phyloP scores from a whole-genome alignment of 2,797 vertebrate genomes.

The Sebastolobus alascanus region DNA sequence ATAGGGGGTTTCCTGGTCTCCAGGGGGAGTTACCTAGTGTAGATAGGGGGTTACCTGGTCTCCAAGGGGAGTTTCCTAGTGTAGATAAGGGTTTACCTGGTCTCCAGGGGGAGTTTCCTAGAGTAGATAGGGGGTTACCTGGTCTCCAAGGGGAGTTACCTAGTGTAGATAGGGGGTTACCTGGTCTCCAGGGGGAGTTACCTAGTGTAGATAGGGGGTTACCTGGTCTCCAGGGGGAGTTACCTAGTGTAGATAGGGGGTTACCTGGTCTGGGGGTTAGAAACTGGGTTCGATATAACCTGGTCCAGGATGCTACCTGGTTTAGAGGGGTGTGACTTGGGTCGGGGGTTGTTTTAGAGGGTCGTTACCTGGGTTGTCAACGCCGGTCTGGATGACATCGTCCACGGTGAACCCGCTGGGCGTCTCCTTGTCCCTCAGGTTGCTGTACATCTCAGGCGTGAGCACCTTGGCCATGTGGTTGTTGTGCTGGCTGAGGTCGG shows the following conservation, averaged over 20 bases:
- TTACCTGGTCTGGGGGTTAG: no score
- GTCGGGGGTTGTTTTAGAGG: not conserved
- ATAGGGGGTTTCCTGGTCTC: no score
- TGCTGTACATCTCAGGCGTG: conserved; percentile 86
- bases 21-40: no score
- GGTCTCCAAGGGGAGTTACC: no score
- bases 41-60: no score
- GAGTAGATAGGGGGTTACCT: no score
- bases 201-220: not conserved
- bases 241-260: not conserved
- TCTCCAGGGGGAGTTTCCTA: no score
- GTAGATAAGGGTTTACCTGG: no score
- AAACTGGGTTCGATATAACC: not conserved
- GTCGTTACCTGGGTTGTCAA: conserved; percentile 87
- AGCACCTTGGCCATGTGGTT: conserved; percentile 92
- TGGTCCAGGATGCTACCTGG: not conserved
- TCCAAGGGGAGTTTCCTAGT: no score
- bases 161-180: no score
- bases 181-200: not conserved
- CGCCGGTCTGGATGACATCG: conserved; percentile 90
- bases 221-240: not conserved
- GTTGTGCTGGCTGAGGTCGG: conserved; percentile 90
- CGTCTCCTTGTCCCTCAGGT: conserved; percentile 88
- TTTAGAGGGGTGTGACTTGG: not conserved
- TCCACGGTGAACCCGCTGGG: conserved; percentile 90